phyloP scores from a whole-genome alignment of 30 jellyfish, hydroid and myxozoan genomes.

The Hydractinia echinata region DNA sequence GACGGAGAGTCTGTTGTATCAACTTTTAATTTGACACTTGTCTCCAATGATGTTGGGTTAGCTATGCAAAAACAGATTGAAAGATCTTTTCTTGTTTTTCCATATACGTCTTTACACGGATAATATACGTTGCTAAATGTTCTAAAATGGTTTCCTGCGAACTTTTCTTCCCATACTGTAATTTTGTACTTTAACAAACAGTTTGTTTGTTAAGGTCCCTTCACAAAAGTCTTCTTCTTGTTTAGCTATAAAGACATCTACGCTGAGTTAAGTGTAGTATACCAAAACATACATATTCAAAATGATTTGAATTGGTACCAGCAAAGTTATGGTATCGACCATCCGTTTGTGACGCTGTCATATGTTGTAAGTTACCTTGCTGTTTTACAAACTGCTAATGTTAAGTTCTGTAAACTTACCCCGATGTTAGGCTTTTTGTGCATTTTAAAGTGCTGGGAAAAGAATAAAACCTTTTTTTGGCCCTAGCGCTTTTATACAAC shows the following conservation, averaged over 20 bases:
- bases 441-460: background rate
- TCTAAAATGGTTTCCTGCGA: no score
- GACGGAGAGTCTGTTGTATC: no score
- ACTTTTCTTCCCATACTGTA: no score
- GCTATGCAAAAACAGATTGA: no score
- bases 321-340: conserved; percentile 42
- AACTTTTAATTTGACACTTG: no score
- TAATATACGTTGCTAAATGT: no score
- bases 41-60: no score
- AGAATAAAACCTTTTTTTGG: no score
- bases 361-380: conserved; percentile 45
- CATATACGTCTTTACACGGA: no score
- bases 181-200: background rate
- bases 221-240: background rate
- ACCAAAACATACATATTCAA: conserved; percentile 20
- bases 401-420: background rate
- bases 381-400: background rate
- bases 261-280: conserved; percentile 34
- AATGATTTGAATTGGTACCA: conserved; percentile 46
- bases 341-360: conserved; percentile 43
- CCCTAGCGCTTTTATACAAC: no score
- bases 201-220: background rate
- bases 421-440: background rate
- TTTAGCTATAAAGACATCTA: conserved; percentile 34
- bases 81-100: no score